Conservation (phyloP, 2,888 invertebrate species). For the Sesamia inferens region DNA sequence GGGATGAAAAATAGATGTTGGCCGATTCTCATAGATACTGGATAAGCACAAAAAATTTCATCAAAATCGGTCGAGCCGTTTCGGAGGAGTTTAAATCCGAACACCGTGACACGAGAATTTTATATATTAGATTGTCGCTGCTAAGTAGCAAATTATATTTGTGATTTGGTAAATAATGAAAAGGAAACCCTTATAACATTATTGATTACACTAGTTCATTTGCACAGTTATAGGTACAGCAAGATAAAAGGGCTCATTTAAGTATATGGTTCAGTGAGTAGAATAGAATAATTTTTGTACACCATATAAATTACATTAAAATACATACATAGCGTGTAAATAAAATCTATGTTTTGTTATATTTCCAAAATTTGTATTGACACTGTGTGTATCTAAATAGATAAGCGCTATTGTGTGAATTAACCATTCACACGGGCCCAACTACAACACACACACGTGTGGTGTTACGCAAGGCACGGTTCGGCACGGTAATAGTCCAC, state of each 20-base stretch:
- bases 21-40: no score
- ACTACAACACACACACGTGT: slow-evolving; percentile 55
- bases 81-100: no score
- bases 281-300: no score
- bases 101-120: no score
- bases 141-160: neutral
- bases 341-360: neutral
- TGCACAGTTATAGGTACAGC: neutral
- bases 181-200: slow-evolving; percentile 36
- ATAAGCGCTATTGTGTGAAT: slow-evolving; percentile 12
- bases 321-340: neutral
- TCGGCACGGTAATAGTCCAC: slow-evolving; percentile 63
- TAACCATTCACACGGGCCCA: slow-evolving; percentile 12
- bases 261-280: neutral
- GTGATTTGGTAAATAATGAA: slow-evolving; percentile 39
- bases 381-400: neutral
- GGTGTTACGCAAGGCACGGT: slow-evolving; percentile 57
- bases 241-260: neutral
- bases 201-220: slow-evolving; percentile 1
- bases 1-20: no score
- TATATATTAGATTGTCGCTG: no score
- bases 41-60: no score
- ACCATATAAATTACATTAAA: no score
- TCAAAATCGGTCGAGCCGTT: no score
- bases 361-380: neutral